These are phyloP conservation scores for Paraplagusia blochii DNA, from an alignment of 2,113 vertebrate genomes.

Conservation along the genomic window DNA sequence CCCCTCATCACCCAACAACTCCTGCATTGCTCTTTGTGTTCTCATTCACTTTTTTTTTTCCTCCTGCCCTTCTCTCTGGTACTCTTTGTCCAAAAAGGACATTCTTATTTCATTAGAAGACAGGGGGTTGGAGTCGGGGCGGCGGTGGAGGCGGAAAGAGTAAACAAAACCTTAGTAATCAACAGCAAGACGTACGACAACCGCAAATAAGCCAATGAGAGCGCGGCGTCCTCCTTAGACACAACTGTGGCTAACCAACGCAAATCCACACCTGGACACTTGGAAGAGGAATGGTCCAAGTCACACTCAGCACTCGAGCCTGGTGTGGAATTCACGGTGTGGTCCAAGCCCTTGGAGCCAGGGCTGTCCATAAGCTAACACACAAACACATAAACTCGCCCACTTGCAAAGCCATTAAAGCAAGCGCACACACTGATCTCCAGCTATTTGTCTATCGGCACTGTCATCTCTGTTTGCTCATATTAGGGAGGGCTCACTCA, in stretches of 20 bases:
- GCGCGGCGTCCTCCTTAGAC: constrained; percentile 32
- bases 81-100: constrained; percentile 58
- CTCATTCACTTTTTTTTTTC: constrained; percentile 53
- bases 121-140: not conserved
- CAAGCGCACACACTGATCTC: constrained; percentile 29
- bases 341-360: constrained; percentile 31
- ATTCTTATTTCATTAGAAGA: constrained; percentile 63
- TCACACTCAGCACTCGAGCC: constrained; percentile 52
- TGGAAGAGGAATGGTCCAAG: constrained; percentile 48
- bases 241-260: constrained; percentile 43
- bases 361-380: constrained; percentile 36
- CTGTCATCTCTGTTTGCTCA: constrained; percentile 77
- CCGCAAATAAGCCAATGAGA: constrained; percentile 54
- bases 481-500: constrained; percentile 74
- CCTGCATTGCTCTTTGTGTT: constrained; percentile 50
- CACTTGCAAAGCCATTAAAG: constrained; percentile 21
- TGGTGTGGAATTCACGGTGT: constrained; percentile 41
- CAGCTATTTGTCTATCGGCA: constrained; percentile 66
- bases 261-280: constrained; percentile 62
- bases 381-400: constrained; percentile 1
- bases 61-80: constrained; percentile 50
- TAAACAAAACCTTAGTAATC: constrained; percentile 70
- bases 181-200: constrained; percentile 60
- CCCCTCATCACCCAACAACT: constrained; percentile 35
- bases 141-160: constrained; percentile 61